Percentiles rank a stretch among this genome's conserved stretches.
phyloP scores from a whole-genome alignment of 2,113 vertebrate species.

The Nanger granti region DNA sequence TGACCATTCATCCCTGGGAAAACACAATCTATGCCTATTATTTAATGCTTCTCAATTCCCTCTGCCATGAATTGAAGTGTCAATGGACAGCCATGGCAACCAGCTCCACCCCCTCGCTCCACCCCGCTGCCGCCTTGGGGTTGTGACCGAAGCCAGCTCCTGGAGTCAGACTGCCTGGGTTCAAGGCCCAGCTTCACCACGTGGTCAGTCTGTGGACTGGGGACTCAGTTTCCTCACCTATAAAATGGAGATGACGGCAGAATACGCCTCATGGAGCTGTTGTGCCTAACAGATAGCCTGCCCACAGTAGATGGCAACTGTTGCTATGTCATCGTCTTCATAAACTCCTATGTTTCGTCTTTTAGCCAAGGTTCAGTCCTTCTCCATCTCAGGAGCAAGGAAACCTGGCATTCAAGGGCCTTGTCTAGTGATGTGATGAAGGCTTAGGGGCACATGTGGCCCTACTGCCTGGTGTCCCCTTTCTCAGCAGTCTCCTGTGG shows the following conservation, averaged over 20 bases:
- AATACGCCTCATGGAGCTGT: not conserved
- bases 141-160: not conserved
- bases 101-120: not conserved
- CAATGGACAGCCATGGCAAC: not conserved
- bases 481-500: not conserved
- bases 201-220: not conserved
- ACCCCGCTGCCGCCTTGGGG: not conserved
- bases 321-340: not conserved
- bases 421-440: not conserved
- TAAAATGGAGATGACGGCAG: not conserved
- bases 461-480: not conserved
- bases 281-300: not conserved
- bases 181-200: not conserved
- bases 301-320: not conserved
- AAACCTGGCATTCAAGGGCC: not conserved
- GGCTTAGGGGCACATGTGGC: not conserved
- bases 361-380: not conserved
- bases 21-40: slow-evolving; percentile 23
- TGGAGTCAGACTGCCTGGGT: not conserved
- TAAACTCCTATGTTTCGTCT: not conserved
- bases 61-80: slow-evolving; percentile 14
- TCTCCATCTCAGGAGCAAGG: not conserved
- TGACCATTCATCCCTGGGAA: slow-evolving; percentile 42
- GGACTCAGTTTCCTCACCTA: not conserved
- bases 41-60: not conserved